Conservation (phyloP, 2,113 vertebrate species). For the Hiodon alosoides region DNA sequence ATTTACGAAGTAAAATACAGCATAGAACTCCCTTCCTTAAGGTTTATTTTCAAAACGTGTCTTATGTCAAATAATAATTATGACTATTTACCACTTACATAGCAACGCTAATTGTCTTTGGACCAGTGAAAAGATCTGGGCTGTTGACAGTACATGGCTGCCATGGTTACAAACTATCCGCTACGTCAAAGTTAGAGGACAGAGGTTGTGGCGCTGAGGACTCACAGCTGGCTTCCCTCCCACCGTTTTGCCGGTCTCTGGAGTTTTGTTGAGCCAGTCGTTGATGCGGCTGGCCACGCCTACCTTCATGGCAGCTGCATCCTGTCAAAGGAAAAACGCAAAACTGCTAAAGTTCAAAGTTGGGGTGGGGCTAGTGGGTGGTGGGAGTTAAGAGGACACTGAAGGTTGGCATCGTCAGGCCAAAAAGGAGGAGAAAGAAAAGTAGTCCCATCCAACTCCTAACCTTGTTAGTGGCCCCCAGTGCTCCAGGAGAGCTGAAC, state of each 20-base stretch:
- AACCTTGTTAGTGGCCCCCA: constrained; percentile 82
- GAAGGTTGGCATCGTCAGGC: constrained; percentile 25
- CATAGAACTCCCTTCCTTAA: no score
- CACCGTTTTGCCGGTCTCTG: constrained; percentile 76
- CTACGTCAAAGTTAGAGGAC: neutral
- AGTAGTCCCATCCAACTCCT: neutral
- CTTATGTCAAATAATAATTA: no score
- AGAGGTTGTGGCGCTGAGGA: constrained; percentile 28
- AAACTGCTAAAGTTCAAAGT: neutral
- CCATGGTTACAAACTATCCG: no score
- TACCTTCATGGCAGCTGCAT: constrained; percentile 91
- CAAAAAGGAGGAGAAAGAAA: constrained; percentile 42
- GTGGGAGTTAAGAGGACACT: constrained; percentile 43
- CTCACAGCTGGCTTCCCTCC: constrained; percentile 87
- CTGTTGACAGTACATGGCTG: no score
- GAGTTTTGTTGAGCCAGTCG: constrained; percentile 96
- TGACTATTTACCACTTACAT: no score
- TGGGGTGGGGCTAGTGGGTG: neutral
- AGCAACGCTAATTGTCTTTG: no score
- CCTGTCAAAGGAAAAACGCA: constrained; percentile 61
- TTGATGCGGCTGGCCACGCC: constrained; percentile 96
- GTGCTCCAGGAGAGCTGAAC: constrained; percentile 68
- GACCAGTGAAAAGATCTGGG: no score
- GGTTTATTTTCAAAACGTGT: no score
- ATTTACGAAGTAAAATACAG: no score